These are phyloP conservation scores for Cephalopachus bancanus DNA, from an alignment of 2,797 vertebrate genomes.

Conservation along the genomic window DNA sequence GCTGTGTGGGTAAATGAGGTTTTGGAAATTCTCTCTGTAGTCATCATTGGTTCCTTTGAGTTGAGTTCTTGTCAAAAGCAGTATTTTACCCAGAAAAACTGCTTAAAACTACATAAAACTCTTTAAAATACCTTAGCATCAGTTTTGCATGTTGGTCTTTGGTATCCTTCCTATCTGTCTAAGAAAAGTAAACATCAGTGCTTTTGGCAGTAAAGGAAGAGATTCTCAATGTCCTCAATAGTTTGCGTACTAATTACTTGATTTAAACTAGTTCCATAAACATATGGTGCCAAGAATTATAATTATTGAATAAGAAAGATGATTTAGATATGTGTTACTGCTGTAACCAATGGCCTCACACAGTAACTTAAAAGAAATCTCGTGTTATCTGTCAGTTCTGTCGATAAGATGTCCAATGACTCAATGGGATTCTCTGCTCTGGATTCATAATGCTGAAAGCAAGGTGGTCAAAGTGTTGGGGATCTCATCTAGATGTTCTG, in stretches of 20 bases:
- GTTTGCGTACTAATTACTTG: not conserved
- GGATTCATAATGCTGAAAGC: not conserved
- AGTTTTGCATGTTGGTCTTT: accelerated
- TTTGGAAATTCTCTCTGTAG: not conserved
- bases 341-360: accelerated
- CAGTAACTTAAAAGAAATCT: accelerated
- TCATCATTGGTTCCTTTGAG: not conserved
- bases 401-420: not conserved
- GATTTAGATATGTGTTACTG: accelerated
- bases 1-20: not conserved
- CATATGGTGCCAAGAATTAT: accelerated
- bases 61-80: not conserved
- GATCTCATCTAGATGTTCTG: not conserved
- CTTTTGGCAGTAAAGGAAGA: not conserved
- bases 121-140: not conserved
- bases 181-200: not conserved
- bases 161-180: not conserved
- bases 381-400: not conserved
- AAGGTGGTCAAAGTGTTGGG: accelerated
- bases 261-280: not conserved
- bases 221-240: not conserved
- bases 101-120: not conserved
- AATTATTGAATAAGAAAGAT: not conserved
- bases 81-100: not conserved
- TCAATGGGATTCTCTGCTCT: not conserved